phyloP scores from a whole-genome alignment of 37 sponge, comb jelly and placozoan genomes.

The Haliclona indistincta region DNA sequence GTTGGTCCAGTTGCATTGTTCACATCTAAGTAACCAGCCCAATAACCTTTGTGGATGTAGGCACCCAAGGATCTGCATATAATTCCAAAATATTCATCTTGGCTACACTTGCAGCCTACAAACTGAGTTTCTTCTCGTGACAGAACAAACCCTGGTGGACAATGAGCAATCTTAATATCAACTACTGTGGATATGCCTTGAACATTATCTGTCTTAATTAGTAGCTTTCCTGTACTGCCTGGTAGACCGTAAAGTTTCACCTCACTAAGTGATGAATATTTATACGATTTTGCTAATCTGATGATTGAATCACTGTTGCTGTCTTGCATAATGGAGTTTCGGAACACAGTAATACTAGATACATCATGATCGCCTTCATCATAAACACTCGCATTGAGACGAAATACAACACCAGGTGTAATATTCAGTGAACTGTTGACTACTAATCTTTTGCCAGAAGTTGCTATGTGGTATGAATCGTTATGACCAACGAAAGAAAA shows the following conservation, averaged over 20 bases:
- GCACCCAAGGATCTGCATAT: neutral
- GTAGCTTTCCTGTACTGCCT: neutral
- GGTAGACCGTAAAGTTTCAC: neutral
- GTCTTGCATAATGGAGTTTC: neutral
- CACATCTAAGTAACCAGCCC: neutral
- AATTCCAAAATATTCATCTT: neutral
- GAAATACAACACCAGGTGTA: neutral
- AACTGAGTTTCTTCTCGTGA: neutral
- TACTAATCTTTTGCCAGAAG: neutral
- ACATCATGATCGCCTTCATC: neutral
- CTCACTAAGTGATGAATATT: neutral
- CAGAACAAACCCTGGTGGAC: slow-evolving; percentile 15
- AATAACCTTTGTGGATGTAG: neutral
- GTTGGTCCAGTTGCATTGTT: too few relatives aligned
- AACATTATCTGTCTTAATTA: neutral
- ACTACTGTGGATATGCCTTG: neutral
- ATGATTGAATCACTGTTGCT: neutral
- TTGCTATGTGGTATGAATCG: neutral
- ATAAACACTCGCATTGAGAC: neutral
- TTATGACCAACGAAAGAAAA: neutral
- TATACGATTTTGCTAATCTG: too few relatives aligned
- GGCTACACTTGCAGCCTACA: neutral
- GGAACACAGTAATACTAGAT: neutral
- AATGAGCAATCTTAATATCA: neutral
- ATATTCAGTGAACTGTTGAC: neutral